A percentile compares a stretch with the other conserved stretches of the same genome.
Evolutionary conservation across 2,113 vertebrate genomes (phyloP).

Genomic region (Salvelinus alpinus): DNA sequence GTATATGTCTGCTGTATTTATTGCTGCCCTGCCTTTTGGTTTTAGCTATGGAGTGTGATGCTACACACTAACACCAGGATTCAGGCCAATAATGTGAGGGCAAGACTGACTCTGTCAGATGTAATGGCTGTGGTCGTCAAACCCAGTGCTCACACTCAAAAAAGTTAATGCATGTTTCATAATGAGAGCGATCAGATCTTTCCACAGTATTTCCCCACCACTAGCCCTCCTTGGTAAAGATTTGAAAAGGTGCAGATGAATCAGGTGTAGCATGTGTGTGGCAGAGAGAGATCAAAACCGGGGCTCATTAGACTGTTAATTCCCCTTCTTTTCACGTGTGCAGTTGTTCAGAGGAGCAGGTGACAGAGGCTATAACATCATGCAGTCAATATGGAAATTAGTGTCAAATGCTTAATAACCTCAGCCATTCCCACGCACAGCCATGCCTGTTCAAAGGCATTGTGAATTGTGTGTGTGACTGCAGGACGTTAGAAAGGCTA

Average conservation of each 20-base stretch:
- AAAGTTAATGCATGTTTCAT: too few species aligned
- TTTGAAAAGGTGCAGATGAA: not conserved
- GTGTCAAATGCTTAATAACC: conserved; percentile 44
- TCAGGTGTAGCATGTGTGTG: not conserved
- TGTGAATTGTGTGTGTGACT: conserved; percentile 12
- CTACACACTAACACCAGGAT: too few species aligned
- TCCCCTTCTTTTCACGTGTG: not conserved
- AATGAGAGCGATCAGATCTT: not conserved
- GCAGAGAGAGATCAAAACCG: not conserved
- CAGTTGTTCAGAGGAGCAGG: not conserved
- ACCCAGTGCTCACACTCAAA: too few species aligned
- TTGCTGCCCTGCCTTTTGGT: too few species aligned
- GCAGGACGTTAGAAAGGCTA: not conserved
- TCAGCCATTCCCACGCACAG: conserved; percentile 3
- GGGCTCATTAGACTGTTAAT: conserved; percentile 20
- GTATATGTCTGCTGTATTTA: too few species aligned
- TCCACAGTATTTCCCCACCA: not conserved
- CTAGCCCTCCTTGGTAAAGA: not conserved
- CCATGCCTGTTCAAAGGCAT: conserved; percentile 9
- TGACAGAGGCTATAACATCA: conserved; percentile 4
- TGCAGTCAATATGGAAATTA: conserved; percentile 27
- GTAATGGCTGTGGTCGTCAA: too few species aligned
- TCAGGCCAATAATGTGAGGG: too few species aligned
- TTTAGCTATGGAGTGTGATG: too few species aligned
- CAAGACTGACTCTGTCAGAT: too few species aligned